Conservation (phyloP, 1,140 invertebrate species). For the Papilio glaucus region DNA sequence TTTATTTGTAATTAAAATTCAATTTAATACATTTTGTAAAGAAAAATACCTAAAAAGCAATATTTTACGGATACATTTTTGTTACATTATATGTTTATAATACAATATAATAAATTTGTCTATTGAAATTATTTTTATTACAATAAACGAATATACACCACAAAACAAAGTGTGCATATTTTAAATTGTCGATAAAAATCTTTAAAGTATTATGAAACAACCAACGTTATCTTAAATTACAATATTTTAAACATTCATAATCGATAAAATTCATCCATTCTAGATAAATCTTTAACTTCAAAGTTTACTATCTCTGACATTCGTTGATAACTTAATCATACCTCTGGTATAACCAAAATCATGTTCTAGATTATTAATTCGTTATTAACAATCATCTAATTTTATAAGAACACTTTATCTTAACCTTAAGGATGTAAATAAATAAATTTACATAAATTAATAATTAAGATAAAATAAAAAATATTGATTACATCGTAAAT, state of each 20-base stretch:
- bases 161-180: constrained; percentile 3
- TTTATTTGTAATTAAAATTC: neutral
- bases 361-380: constrained; percentile 8
- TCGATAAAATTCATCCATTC: too few species aligned
- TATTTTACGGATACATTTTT: too few species aligned
- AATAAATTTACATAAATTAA: constrained; percentile 36
- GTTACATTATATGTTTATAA: too few species aligned
- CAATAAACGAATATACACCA: constrained; percentile 1
- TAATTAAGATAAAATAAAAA: constrained; percentile 28
- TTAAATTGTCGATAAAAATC: neutral
- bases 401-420: constrained; percentile 81
- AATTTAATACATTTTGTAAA: too few species aligned
- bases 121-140: too few species aligned
- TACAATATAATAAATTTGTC: too few species aligned
- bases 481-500: constrained; percentile 20
- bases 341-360: neutral
- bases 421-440: constrained; percentile 45
- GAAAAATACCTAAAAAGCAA: too few species aligned
- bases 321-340: constrained; percentile 36
- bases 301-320: constrained; percentile 19
- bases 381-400: constrained; percentile 60
- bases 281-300: constrained; percentile 19
- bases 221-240: constrained; percentile 19
- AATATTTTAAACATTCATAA: neutral
- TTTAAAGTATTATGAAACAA: constrained; percentile 14